phyloP scores from a whole-genome alignment of 1,140 invertebrate species.

The Apis mellifera region DNA sequence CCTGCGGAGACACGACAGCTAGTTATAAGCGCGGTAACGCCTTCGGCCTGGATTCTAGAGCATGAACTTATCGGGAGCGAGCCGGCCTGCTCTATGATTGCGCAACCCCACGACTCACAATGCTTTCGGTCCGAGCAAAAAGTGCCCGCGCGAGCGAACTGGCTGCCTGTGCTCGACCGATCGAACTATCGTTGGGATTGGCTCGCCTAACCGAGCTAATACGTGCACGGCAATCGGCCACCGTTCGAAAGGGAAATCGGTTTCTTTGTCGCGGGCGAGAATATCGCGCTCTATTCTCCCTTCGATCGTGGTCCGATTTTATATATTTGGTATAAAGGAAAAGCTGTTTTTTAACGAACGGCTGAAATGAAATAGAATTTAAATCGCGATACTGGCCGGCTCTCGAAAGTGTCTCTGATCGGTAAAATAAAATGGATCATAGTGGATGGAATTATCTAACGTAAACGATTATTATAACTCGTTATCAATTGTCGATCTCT shows the following conservation, averaged over 20 bases:
- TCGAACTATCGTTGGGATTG: slow-evolving; percentile 65
- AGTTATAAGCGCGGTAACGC: slow-evolving; percentile 74
- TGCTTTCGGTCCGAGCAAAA: slow-evolving; percentile 67
- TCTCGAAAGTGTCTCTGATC: no score
- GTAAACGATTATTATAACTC: no score
- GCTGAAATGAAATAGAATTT: no score
- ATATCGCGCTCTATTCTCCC: slow-evolving; percentile 25
- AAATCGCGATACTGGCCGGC: no score
- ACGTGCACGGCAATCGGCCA: slow-evolving; percentile 34
- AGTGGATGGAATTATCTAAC: no score
- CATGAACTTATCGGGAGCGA: slow-evolving; percentile 78
- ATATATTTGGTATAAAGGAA: not conserved
- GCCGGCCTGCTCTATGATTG: slow-evolving; percentile 72
- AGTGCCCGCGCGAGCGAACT: slow-evolving; percentile 59
- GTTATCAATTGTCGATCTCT: no score
- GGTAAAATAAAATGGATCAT: no score
- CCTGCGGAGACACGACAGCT: slow-evolving; percentile 58
- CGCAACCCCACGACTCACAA: slow-evolving; percentile 76
- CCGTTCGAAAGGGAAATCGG: slow-evolving; percentile 59
- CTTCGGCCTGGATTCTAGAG: slow-evolving; percentile 78
- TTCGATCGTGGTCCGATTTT: not conserved
- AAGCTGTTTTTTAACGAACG: no score
- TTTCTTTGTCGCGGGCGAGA: slow-evolving; percentile 41
- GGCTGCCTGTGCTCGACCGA: slow-evolving; percentile 51
- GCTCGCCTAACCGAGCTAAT: slow-evolving; percentile 28